A percentile compares a stretch with the other conserved stretches of the same genome.
These are phyloP conservation scores for Pogona vitticeps DNA, from an alignment of 2,113 vertebrate species.

Conservation along the genomic window DNA sequence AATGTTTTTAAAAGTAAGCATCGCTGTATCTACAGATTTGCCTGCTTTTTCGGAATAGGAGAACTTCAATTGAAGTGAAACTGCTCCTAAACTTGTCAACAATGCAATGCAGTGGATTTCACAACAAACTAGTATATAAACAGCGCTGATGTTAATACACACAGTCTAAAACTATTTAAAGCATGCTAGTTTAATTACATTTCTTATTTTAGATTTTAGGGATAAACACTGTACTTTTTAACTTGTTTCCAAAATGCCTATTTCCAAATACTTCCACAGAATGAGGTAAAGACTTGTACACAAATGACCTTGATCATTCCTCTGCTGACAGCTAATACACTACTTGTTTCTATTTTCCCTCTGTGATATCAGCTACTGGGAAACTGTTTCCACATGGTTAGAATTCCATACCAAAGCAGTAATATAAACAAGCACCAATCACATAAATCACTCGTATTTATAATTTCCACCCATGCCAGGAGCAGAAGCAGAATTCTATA, in stretches of 20 bases:
- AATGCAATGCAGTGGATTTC: not conserved
- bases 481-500: not conserved
- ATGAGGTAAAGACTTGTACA: not conserved
- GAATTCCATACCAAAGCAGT: not conserved
- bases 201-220: not conserved
- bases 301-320: not conserved
- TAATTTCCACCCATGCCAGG: not conserved
- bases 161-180: not conserved
- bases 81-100: not conserved
- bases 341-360: not conserved
- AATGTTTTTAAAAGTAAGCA: not conserved
- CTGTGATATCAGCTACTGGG: not conserved
- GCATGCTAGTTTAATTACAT: not conserved
- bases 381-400: not conserved
- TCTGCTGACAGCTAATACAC: not conserved
- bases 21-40: not conserved
- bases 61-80: not conserved
- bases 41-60: not conserved
- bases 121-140: not conserved
- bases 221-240: not conserved
- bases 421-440: not conserved
- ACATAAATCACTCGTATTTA: not conserved
- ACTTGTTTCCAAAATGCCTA: not conserved
- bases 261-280: not conserved
- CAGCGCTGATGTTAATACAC: not conserved